Base-by-base conservation (phyloP, 2,113 vertebrate species). In the Rhagologus leucostigma region DNA sequence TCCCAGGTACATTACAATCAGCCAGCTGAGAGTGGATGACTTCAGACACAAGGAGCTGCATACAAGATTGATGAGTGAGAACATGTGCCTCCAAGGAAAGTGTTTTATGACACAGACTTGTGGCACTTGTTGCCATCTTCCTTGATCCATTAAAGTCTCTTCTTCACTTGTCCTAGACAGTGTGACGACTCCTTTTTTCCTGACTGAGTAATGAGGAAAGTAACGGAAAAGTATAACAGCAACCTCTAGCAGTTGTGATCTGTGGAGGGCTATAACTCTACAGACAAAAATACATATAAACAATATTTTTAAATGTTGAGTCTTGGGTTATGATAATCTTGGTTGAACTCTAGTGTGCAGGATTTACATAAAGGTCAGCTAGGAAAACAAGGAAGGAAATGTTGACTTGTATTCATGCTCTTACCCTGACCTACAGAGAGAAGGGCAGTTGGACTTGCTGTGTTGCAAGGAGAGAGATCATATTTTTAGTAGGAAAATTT, bases 21-120 rank as follows among this genome's bases (percentile, higher is more conserved):
- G 8, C 32, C 16, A 39, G 24, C 27, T 39, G 56, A 29, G 23
- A 57, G 27, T 27, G 15, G 37, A 19, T 18, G 33, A 53, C 29
- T 80, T 71, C 35, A 59, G 39, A 37, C 35, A 37, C 26, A 37
- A 68, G 21, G 6, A 80, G 29, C n/a, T 16, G 24, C 23, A 39
- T 6, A 33, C 3, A 46, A 57, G 52, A 39, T 35, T 52, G 13
- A 15, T 13, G 6, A 16, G 6, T 47, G 46, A 46, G 50, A 65
- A 44, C 6, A 52, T 6, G 13, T 55, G 16, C 23, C n/a, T 42
- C 17, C 46, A 57, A 18, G 32, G 19, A 56, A 41, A 56, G 35
- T 32, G 30, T 52, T 65, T 42, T 41, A 52, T 32, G 53, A n/a
- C 26, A 52, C 0, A 0, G 21, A 19, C 32, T 27, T 53, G 11